A percentile compares a stretch with the other conserved stretches of the same genome.
Conservation (phyloP, 1,140 invertebrate genomes). For the Copidosoma floridanum region DNA sequence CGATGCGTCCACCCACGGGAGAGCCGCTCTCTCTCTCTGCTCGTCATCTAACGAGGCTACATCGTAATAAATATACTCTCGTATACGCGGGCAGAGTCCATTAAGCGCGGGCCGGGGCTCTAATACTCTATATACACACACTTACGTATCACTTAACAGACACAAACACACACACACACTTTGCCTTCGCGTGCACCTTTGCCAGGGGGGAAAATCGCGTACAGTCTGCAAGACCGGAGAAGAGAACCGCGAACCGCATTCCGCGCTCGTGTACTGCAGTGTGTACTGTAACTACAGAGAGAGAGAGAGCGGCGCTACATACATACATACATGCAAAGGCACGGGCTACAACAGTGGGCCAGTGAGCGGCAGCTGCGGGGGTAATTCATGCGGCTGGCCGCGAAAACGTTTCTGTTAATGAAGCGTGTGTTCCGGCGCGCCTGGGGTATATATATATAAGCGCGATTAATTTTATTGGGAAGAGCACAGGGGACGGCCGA, state of each 20-base stretch:
- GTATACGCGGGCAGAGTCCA: no score
- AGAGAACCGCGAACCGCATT: constrained; percentile 5
- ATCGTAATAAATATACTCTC: no score
- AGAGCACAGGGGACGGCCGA: not conserved
- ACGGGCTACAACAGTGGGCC: not conserved
- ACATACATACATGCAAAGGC: no score
- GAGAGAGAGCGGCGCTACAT: no score
- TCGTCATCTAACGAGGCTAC: constrained; percentile 47
- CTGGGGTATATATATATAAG: constrained; percentile 22
- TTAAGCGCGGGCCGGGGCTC: constrained; percentile 47
- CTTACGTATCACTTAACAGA: no score
- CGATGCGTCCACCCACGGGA: constrained; percentile 48
- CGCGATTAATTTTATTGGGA: constrained; percentile 15
- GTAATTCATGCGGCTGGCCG: constrained; percentile 9
- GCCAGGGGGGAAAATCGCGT: not conserved
- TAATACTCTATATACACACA: constrained; percentile 36
- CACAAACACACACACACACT: not conserved
- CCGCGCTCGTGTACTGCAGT: constrained; percentile 6
- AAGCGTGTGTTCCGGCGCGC: constrained; percentile 12
- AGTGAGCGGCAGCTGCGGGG: not conserved
- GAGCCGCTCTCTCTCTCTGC: constrained; percentile 22
- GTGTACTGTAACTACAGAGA: no score
- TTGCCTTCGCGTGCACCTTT: not conserved
- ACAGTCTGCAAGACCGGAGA: not conserved
- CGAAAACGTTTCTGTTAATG: constrained; percentile 24